phyloP scores from a whole-genome alignment of 2,113 vertebrate species.

The Leucopsar rothschildi region DNA sequence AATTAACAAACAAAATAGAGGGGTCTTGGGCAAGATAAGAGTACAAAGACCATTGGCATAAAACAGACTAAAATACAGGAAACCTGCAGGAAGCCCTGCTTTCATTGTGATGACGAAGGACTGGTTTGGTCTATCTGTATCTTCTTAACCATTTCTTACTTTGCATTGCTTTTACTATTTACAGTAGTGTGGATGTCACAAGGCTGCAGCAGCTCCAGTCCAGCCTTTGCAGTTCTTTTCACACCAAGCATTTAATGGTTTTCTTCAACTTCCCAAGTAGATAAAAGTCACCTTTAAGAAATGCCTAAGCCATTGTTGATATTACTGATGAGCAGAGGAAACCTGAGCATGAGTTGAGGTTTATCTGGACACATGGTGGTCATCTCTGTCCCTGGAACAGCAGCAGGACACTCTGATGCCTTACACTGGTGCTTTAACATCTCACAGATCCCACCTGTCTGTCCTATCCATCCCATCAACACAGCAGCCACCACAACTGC shows the following conservation, averaged over 20 bases:
- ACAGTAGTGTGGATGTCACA: background rate
- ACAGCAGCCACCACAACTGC: background rate
- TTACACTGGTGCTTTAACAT: background rate
- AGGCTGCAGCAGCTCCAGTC: background rate
- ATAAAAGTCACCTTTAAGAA: background rate
- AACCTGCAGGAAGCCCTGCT: background rate
- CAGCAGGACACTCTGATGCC: background rate
- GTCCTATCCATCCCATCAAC: background rate
- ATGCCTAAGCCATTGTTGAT: background rate
- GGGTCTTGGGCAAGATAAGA: background rate
- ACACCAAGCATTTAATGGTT: background rate
- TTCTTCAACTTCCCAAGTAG: background rate
- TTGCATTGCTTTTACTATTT: background rate
- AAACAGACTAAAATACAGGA: background rate
- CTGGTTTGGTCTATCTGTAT: background rate
- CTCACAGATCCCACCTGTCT: background rate
- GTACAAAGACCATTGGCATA: background rate
- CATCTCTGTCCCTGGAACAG: background rate
- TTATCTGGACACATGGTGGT: background rate
- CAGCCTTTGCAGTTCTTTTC: background rate
- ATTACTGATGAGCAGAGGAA: background rate
- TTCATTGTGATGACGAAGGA: background rate
- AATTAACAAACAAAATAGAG: background rate
- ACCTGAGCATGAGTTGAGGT: background rate
- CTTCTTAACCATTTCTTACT: background rate